Evolutionary conservation across 2,113 vertebrate species (phyloP), one percentile per base, ranked within the genome.

Genomic region (Emydocephalus ijimae): DNA sequence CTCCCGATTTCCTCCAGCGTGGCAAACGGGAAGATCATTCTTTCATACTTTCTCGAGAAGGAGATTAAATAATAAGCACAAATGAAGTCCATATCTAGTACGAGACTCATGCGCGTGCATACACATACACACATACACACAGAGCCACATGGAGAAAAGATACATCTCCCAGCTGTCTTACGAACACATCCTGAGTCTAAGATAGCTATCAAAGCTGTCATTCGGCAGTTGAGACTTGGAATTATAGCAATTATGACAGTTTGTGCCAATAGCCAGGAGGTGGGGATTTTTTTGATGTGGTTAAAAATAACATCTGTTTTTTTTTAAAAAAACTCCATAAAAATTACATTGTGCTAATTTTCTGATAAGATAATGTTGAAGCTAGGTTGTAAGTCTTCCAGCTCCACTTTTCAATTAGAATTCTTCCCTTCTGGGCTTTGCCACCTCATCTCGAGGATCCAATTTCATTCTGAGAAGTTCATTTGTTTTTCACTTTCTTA

Each of bases 271-370:
- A 98, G 97, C 97, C 97, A 98, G 3, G 97, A 97, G 97, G 97
- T 98, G 97, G 96, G 14, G 20, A 97, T 98, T 98, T 93, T 54
- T 98, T 98, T 98, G 97, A 98, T 98, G 97, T 97, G 97, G 97
- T 98, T 98, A 98, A 98, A 98, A 98, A 98, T 98, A 98, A 98
- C 97, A 98, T 98, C 97, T 97, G 96, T 89, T 89, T 57, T 39
- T 39, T 39, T 39, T 39, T 39, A 97, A 97, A 97, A 96, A 64
- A 57, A 21, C 5, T 96, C 97, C 97, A 97, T 97, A 97, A 98
- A 98, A 97, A 97, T 98, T 97, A 98, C 97, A 97, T 97, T 98
- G 97, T 98, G 97, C 97, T 98, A 98, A 98, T 98, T 98, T 98
- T 98, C 98, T 98, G 98, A 98, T 98, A 98, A 98, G 97, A 98